phyloP scores from a whole-genome alignment of 2,113 vertebrate genomes.

The Paradoxurus hermaphroditus region DNA sequence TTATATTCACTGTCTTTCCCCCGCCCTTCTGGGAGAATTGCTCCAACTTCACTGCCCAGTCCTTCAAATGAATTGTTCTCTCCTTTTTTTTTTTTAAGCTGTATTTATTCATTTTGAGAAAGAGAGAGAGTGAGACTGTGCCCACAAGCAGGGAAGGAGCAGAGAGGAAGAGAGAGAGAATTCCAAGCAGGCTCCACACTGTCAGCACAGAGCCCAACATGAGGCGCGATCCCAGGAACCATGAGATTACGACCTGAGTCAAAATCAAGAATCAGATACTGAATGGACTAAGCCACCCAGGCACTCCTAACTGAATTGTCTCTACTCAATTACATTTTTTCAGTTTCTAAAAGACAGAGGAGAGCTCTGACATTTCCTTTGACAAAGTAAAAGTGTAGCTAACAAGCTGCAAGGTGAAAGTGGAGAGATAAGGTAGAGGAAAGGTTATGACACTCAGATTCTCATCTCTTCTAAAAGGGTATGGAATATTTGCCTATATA shows the following conservation, averaged over 20 bases:
- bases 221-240: no score
- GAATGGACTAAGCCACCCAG: no score
- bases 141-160: no score
- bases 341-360: not conserved
- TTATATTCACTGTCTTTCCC: not conserved
- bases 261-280: no score
- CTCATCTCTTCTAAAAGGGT: not conserved
- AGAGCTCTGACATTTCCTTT: not conserved
- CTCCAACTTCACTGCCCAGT: not conserved
- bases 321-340: not conserved
- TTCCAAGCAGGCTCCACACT: no score
- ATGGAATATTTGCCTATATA: not conserved
- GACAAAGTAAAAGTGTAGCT: not conserved
- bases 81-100: no score
- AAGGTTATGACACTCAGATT: not conserved
- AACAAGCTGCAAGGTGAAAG: not conserved
- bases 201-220: no score
- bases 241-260: no score
- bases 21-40: not conserved
- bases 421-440: not conserved
- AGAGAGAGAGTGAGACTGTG: no score
- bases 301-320: not conserved
- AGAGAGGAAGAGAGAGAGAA: no score
- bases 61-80: not conserved
- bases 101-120: no score